Base-by-base conservation (phyloP, 2,888 invertebrate genomes). In the Auanema sp. region DNA sequence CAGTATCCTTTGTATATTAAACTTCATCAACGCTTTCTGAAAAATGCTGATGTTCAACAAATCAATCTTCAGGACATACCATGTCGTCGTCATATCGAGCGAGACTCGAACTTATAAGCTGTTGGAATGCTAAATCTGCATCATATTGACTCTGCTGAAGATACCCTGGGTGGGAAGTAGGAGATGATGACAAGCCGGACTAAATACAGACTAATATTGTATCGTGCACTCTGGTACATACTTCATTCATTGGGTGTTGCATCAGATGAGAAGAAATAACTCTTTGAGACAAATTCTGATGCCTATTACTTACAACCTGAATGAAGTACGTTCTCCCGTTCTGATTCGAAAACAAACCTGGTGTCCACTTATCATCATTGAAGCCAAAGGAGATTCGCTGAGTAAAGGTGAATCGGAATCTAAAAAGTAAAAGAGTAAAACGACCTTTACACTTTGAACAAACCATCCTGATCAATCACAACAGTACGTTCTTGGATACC, bases 1-100 rank as follows among this genome's bases (percentile, higher is more conserved):
- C 21, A 79, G 61, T 25, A 79, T 79, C 50, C 70, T 60, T 68
- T 78, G 78, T 53, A 79, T 75, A 68, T 77, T 68, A 69, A 76
- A 71, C 56, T 79, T 79, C 55, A 73, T 65, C 11, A 78, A 25
- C 2, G 76, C 69, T 64, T 79, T 79, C 79, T 79, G 69, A 49
- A 78, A 72, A 41, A 44, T 33, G 44, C 18, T 40, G 8, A 24
- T 40, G 8, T 0, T 44, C n/a, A 47, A 10, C n/a, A 51, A 2
- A 1, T 5, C n/a, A 21, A 40, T n/a, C 14, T 40, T 11, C n/a
- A 14, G 58, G 58, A 58, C 69, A 42, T 25, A 78, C 79, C 33
- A 76, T 76, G 44, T 79, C 76, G 41, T 79, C 79, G 25, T 54
- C 69, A 24, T 75, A 42, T 16, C 73, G 64, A 23, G 67, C 66